Conservation (phyloP, 1,140 invertebrate species). For the Hyphantria cunea region DNA sequence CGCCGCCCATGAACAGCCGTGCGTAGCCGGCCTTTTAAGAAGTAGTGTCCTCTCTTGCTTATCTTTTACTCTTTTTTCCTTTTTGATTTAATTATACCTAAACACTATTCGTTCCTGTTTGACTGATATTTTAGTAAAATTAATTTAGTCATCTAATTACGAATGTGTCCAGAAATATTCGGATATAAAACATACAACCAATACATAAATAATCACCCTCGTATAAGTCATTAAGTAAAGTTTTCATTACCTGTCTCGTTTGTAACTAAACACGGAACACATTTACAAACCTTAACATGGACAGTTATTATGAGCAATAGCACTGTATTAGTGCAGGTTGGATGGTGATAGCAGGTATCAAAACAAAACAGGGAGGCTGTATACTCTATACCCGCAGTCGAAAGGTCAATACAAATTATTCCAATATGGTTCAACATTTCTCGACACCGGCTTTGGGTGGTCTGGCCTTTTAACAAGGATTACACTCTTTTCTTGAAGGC, state of each 20-base stretch:
- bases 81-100: too few species aligned
- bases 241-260: constrained; percentile 11
- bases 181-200: background rate
- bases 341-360: constrained; percentile 7
- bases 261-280: constrained; percentile 5
- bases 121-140: too few species aligned
- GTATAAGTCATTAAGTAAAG: constrained; percentile 9
- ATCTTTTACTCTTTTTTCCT: too few species aligned
- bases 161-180: too few species aligned
- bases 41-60: too few species aligned
- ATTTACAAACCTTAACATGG: constrained; percentile 4
- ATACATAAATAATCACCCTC: constrained; percentile 9
- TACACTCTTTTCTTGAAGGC: too few species aligned
- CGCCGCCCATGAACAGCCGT: too few species aligned
- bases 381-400: constrained; percentile 29
- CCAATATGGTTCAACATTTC: constrained; percentile 47
- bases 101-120: too few species aligned
- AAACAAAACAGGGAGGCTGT: constrained; percentile 34
- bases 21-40: too few species aligned
- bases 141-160: too few species aligned
- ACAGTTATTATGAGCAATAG: constrained; percentile 8
- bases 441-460: constrained; percentile 36
- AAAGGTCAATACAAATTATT: constrained; percentile 52
- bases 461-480: too few species aligned
- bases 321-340: background rate